Evolutionary conservation across 2,113 vertebrate species (phyloP), one percentile per base, ranked within the genome.

Genomic region (Neolamprologus kungweensis): DNA sequence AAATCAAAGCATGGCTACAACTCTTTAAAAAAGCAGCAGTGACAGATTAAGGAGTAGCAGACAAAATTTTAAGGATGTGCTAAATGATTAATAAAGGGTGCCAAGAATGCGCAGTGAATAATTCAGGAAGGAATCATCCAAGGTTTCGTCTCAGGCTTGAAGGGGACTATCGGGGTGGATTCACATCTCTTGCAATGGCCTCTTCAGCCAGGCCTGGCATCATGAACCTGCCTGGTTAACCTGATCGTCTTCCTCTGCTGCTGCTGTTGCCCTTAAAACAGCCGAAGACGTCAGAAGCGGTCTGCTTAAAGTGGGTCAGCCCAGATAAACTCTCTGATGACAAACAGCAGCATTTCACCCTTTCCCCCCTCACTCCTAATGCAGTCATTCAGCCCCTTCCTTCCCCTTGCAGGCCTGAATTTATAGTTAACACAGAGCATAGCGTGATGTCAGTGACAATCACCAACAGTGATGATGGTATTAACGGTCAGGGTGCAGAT

Each of bases 261-360:
- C 42, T 50, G 83, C 84, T 84, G 23, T 82, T 81, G 90, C 75
- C 45, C 51, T 50, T 65, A 80, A 68, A 86, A 58, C 73, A 85
- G 40, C 17, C 3, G 1, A 82, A 90, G 89, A 91, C 65, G 47
- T 88, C 82, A 89, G 84, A 80, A 42, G 60, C 60, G 23, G 26
- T 47, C 10, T 78, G 51, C 63, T 79, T 4, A 78, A 94, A 91
- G 81, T 94, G 88, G 91, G 93, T 94, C 93, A 93, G n/a, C 51
- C 11, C 85, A 82, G 87, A 87, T 90, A n/a, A 92, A 88, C 79
- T 88, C 81, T 86, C 40, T n/a, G 21, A 71, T 89, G 71, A 84
- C 85, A 84, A 75, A 83, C 31, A 73, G 42, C 85, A 55, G 73
- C 84, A 33, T 63, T 42, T 33, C 26, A 55, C 21, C 10, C 17